Conservation (phyloP, 2,113 vertebrate species). For the Takifugu bimaculatus region DNA sequence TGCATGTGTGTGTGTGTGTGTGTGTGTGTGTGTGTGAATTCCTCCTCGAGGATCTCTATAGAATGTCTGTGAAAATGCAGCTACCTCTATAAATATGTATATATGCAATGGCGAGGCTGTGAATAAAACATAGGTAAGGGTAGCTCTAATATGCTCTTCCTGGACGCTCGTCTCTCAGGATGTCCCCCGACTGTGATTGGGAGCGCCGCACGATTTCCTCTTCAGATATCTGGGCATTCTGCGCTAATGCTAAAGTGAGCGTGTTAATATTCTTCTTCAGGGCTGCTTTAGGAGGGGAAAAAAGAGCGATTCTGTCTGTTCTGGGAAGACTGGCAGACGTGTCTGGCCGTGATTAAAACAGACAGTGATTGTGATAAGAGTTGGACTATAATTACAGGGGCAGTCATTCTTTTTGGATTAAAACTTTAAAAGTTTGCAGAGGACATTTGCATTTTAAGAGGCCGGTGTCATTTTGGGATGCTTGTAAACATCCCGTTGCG, state of each 20-base stretch:
- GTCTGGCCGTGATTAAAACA: too few species aligned
- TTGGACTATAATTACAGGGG: slow-evolving; percentile 18
- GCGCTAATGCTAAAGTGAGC: slow-evolving; percentile 14
- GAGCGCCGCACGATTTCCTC: slow-evolving; percentile 23
- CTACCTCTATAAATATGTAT: slow-evolving; percentile 64
- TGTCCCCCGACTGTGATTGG: slow-evolving; percentile 36
- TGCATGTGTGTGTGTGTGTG: slow-evolving; percentile 21
- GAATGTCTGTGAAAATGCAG: slow-evolving; percentile 52
- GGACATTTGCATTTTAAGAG: background rate
- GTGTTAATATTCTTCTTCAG: slow-evolving; percentile 5
- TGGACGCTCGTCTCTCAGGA: slow-evolving; percentile 50
- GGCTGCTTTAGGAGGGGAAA: slow-evolving; percentile 5
- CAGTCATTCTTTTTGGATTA: too few species aligned
- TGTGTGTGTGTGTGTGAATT: slow-evolving; percentile 13
- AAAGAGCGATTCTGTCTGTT: too few species aligned
- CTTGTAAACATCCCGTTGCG: too few species aligned
- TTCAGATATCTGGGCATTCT: slow-evolving; percentile 40
- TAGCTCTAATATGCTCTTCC: slow-evolving; percentile 26
- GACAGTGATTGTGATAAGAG: slow-evolving; percentile 8
- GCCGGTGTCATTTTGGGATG: too few species aligned
- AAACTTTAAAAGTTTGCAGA: background rate
- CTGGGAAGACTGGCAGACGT: too few species aligned
- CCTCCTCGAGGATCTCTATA: slow-evolving; percentile 28
- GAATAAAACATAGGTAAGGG: slow-evolving; percentile 62
- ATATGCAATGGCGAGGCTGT: slow-evolving; percentile 28